A percentile compares a stretch with the other conserved stretches of the same genome.
These are phyloP conservation scores for Chiridota heheva DNA, from an alignment of 35 echinoderm and acorn worm species.

Conservation along the genomic window DNA sequence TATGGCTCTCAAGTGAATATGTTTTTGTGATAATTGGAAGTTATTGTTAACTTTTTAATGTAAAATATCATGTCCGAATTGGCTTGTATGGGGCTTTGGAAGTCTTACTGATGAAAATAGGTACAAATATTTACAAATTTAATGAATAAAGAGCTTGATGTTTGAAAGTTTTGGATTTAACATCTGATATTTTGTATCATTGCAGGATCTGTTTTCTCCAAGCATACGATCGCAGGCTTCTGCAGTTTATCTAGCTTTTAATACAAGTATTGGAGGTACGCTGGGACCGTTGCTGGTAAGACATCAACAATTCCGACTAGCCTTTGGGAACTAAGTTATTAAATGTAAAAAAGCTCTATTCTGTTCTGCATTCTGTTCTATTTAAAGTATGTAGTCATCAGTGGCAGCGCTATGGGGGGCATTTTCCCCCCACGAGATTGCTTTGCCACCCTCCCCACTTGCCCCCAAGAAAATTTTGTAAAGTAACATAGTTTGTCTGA, in stretches of 20 bases:
- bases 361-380: background rate
- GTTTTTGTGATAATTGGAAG: too few species aligned
- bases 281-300: constrained; percentile 51
- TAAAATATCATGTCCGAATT: background rate
- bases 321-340: background rate
- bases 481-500: too few species aligned
- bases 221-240: constrained; percentile 41
- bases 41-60: background rate
- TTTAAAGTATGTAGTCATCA: background rate
- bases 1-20: too few species aligned
- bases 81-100: background rate
- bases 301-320: background rate
- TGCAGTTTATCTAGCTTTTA: constrained; percentile 37
- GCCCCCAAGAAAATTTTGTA: background rate
- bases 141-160: background rate
- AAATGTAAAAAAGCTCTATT: background rate
- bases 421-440: background rate
- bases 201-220: constrained; percentile 45
- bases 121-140: background rate
- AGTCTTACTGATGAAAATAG: background rate
- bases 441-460: background rate
- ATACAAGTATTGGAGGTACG: constrained; percentile 46
- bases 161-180: background rate
- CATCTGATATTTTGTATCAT: background rate
- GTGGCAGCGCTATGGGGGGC: background rate